phyloP scores from a whole-genome alignment of 1,140 invertebrate species.

The Acyrthosiphon pisum region DNA sequence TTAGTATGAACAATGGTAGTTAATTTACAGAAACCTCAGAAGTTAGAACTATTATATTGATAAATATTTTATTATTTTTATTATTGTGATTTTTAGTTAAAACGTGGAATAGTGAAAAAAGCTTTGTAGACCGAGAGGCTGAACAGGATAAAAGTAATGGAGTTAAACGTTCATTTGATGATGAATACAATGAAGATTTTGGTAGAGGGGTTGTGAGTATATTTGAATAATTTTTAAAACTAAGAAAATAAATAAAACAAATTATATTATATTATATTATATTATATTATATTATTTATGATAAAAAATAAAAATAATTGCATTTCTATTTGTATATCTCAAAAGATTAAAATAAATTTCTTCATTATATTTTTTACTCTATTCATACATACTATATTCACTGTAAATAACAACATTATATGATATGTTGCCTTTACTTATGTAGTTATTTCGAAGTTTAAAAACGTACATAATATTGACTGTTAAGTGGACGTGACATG shows the following conservation, averaged over 20 bases:
- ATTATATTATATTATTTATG: too few relatives aligned
- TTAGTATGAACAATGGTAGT: constrained; percentile 10
- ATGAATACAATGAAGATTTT: constrained; percentile 59
- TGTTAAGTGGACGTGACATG: too few relatives aligned
- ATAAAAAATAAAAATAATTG: too few relatives aligned
- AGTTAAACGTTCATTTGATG: constrained; percentile 58
- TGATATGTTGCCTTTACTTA: too few relatives aligned
- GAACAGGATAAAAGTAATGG: constrained; percentile 58
- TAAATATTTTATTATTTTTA: constrained; percentile 18
- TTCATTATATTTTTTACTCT: too few relatives aligned
- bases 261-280: too few relatives aligned
- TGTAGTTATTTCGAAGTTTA: too few relatives aligned
- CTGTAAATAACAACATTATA: too few relatives aligned
- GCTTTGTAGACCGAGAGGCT: constrained; percentile 58
- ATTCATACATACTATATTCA: too few relatives aligned
- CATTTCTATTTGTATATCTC: too few relatives aligned
- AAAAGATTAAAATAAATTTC: too few relatives aligned
- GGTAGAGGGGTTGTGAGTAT: constrained; percentile 60
- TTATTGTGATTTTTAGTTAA: constrained; percentile 57
- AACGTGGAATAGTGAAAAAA: constrained; percentile 60
- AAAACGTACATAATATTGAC: too few relatives aligned
- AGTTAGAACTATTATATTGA: neutral
- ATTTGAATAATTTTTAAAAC: neutral
- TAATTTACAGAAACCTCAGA: neutral
- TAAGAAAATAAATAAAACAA: neutral